These are phyloP conservation scores for Boleophthalmus pectinirostris DNA, from an alignment of 2,113 vertebrate species.

Conservation along the genomic window DNA sequence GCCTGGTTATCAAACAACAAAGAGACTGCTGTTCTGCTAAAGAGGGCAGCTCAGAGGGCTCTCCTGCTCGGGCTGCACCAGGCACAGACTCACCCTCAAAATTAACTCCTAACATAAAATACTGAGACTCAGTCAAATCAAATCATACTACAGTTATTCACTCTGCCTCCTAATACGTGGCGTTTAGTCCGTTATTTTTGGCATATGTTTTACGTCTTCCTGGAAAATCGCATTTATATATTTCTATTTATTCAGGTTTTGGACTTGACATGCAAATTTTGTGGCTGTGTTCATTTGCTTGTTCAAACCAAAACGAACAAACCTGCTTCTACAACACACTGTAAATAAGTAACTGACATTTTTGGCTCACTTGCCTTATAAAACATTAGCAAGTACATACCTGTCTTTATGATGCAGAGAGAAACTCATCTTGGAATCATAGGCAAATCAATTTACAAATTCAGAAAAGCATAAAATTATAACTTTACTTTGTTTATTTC, in stretches of 20 bases:
- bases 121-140: background rate
- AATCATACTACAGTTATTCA: background rate
- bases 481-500: background rate
- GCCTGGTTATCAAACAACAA: constrained; percentile 50
- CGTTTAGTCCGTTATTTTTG: background rate
- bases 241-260: background rate
- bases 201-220: background rate
- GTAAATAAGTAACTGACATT: background rate
- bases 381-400: background rate
- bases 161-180: background rate
- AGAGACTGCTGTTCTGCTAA: constrained; percentile 60
- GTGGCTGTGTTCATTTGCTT: no score
- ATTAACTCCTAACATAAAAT: background rate
- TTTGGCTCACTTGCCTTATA: background rate
- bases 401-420: background rate
- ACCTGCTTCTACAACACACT: background rate
- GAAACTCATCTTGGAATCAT: no score
- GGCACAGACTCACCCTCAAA: constrained; percentile 41
- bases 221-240: background rate
- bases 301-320: background rate
- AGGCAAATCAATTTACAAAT: no score
- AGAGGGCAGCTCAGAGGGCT: constrained; percentile 16
- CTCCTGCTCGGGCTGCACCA: constrained; percentile 51
- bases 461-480: no score
- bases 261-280: background rate